Base-by-base conservation (phyloP, 2,797 vertebrate species). In the Cercopithecus mitis region DNA sequence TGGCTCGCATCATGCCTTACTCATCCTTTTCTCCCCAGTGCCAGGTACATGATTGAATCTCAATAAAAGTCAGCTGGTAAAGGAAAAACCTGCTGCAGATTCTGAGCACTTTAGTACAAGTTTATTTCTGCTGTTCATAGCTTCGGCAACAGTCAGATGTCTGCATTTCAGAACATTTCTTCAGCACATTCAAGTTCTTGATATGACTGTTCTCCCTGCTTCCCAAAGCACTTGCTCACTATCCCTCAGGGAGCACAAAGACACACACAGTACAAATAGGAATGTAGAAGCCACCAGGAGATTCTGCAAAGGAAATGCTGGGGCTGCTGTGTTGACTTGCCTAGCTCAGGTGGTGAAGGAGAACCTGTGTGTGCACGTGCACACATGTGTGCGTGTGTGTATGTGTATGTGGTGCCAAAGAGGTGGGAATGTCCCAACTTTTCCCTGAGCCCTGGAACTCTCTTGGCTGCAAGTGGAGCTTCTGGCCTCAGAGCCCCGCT, bases 331-430 rank as follows among this genome's bases (percentile, higher is more conserved):
- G 47, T 41, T 27, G 2, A 14, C 20, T 22, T n/a, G 72, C 61
- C 70, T 27, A 36, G 52, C 75, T 79, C 17, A 43, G 80, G 41
- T 1, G n/a, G 15, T 7, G 5, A 41, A 25, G 67, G n/a, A 1
- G 25, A n/a, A 22, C 8, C 25, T 39, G 77, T 36, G 13, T 81
- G 36, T 12, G 30, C 5, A 4, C 12, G 5, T 41, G 4, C 6
- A 15, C 4, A 7, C 12, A 3, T 5, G 0, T 15, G 41, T 2
- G 2, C 6, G 4, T 80, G n/a, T 4, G 0, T 10, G 24, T 4
- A 0, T 50, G 3, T 36, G 25, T 33, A 10, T 61, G 8, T 52
- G 2, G 25, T 57, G 43, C 7, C 15, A 20, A 67, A 25, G 61
- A 72, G 10, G 7, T 27, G 20, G 14, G 52, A 33, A 36, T 5